Conservation (phyloP, 2,113 vertebrate genomes). For the Phylloscopus trochiloides region DNA sequence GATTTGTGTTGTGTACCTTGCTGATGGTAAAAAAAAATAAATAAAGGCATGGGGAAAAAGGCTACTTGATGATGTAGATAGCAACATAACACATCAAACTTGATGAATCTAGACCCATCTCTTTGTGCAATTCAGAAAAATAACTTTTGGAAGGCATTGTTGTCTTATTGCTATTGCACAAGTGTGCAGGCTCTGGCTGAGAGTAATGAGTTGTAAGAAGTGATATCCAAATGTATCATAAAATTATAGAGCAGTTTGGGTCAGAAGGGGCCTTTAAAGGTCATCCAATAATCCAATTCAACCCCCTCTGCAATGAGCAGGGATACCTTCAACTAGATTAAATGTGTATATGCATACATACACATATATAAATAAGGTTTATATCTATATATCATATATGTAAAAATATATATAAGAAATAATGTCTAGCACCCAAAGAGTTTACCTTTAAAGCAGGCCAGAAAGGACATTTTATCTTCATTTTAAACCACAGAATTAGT, state of each 20-base stretch:
- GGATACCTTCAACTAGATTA: neutral
- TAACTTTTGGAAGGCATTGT: neutral
- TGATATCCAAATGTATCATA: neutral
- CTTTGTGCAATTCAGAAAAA: neutral
- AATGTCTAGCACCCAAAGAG: neutral
- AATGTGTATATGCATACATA: fast-evolving
- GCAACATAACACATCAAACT: neutral
- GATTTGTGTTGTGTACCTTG: neutral
- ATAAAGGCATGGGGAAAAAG: neutral
- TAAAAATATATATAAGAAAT: neutral
- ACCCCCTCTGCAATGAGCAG: neutral
- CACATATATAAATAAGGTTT: too few species aligned
- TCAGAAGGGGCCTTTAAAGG: neutral
- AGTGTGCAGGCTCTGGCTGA: neutral
- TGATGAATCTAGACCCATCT: neutral
- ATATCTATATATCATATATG: too few species aligned
- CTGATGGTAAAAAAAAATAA: neutral
- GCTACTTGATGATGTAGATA: neutral
- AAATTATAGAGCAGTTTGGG: neutral
- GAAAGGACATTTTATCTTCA: neutral
- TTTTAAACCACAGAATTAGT: neutral
- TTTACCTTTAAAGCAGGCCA: neutral
- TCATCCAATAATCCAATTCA: neutral
- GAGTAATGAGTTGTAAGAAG: neutral
- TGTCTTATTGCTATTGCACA: neutral